A percentile compares a stretch with the other conserved stretches of the same genome.
These are phyloP conservation scores for Clepsis dumicolana DNA, from an alignment of 2,888 invertebrate genomes.

Conservation along the genomic window DNA sequence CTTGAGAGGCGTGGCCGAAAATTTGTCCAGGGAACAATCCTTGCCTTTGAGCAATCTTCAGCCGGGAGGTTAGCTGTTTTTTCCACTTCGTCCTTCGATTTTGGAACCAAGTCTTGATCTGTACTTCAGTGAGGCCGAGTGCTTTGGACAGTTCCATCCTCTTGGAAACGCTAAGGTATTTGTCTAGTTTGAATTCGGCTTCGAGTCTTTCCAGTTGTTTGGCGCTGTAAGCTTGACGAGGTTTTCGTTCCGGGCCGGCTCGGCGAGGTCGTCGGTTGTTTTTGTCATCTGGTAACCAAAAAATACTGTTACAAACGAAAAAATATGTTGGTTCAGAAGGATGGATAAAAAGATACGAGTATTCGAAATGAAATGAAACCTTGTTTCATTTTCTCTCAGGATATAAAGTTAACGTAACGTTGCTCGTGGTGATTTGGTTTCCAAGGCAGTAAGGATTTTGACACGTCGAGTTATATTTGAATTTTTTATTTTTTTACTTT, in stretches of 20 bases:
- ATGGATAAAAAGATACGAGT: neutral
- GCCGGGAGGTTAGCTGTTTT: conserved; percentile 95
- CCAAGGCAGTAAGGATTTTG: neutral
- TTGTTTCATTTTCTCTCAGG: too few relatives aligned
- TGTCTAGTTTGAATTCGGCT: conserved; percentile 97
- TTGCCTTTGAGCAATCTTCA: conserved; percentile 96
- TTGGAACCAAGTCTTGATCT: conserved; percentile 99
- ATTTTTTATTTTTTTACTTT: neutral
- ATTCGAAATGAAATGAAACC: too few relatives aligned
- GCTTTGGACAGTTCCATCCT: conserved; percentile 97
- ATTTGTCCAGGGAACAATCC: conserved; percentile 91
- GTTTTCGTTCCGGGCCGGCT: conserved; percentile 96
- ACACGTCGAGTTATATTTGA: too few relatives aligned
- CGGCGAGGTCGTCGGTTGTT: conserved; percentile 93
- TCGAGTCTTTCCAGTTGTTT: conserved; percentile 97
- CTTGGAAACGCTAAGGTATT: conserved; percentile 98
- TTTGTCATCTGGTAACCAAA: conserved; percentile 89
- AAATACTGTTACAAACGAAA: conserved; percentile 33
- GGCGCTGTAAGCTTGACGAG: conserved; percentile 98
- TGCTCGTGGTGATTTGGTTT: neutral
- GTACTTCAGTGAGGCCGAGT: conserved; percentile 95
- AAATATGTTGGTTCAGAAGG: neutral
- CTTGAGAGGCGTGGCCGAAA: conserved; percentile 86
- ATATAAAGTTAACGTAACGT: neutral
- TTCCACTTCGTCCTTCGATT: conserved; percentile 99